These are phyloP conservation scores for Pseudocheirus occidentalis DNA, from an alignment of 2,797 vertebrate genomes.

Conservation along the genomic window DNA sequence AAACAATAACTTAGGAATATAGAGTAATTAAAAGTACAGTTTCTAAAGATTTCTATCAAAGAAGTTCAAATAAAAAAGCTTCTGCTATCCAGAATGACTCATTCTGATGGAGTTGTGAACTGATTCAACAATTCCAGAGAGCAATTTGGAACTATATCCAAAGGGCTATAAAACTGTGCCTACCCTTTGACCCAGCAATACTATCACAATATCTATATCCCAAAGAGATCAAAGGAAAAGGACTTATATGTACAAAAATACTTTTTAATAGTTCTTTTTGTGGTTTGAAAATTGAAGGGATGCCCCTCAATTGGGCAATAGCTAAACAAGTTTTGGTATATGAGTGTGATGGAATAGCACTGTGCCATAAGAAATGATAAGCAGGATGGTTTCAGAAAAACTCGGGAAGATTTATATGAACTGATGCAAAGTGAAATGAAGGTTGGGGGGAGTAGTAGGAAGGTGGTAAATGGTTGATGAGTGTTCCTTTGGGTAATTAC, in stretches of 20 bases:
- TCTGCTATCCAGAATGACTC: neutral
- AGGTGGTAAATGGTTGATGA: too few relatives aligned
- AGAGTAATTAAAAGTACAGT: neutral
- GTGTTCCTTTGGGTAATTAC: too few relatives aligned
- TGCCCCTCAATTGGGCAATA: neutral
- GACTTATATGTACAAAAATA: neutral
- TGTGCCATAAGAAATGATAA: neutral
- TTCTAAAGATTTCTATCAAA: neutral
- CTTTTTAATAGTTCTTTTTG: neutral
- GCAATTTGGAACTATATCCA: neutral
- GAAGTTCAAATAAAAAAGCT: neutral
- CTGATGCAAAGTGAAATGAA: neutral
- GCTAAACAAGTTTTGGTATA: neutral
- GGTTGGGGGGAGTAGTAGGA: too few relatives aligned
- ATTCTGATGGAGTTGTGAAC: neutral
- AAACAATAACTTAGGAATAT: neutral
- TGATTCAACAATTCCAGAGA: neutral
- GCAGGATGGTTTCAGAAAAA: neutral
- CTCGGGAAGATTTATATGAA: neutral
- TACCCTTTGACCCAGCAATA: neutral
- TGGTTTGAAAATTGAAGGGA: neutral
- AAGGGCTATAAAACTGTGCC: neutral
- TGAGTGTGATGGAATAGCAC: neutral
- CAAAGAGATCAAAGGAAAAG: neutral
- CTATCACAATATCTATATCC: neutral